Evolutionary conservation across 2,888 invertebrate species (phyloP), one percentile per base, ranked within the genome.

Genomic region (Monopis laevigella): DNA sequence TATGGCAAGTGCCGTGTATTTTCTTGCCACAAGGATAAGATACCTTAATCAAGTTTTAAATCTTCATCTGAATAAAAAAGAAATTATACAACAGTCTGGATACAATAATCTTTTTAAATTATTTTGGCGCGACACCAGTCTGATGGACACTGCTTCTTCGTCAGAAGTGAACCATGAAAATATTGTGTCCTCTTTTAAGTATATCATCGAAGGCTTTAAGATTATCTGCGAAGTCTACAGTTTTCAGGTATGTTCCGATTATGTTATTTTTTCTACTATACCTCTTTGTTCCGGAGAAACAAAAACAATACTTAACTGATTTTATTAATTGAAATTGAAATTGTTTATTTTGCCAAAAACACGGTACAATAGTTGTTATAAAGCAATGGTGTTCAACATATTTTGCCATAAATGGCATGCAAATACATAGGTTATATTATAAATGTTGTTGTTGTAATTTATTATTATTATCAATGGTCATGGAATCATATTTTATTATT

Each of bases 231-330:
- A 39, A 27, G 14, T 38, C 10, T 42, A 28, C 12, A 29, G 30
- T n/a, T 42, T 30, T 32, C 42, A 42, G 39, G 42, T 42, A 18
- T 16, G 13, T 17, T n/a, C n/a, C n/a, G n/a, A n/a, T n/a, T n/a
- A n/a, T n/a, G n/a, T n/a, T n/a, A n/a, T n/a, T n/a, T n/a, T n/a
- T n/a, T n/a, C n/a, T n/a, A n/a, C n/a, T n/a, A n/a, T n/a, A n/a
- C n/a, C n/a, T n/a, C n/a, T n/a, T n/a, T n/a, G n/a, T n/a, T n/a
- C n/a, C n/a, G n/a, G n/a, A n/a, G n/a, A n/a, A n/a, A n/a, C n/a
- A n/a, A n/a, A n/a, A n/a, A n/a, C n/a, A n/a, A n/a, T n/a, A n/a
- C n/a, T n/a, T n/a, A n/a, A n/a, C n/a, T n/a, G n/a, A n/a, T n/a
- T n/a, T n/a, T n/a, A n/a, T n/a, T n/a, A n/a, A n/a, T n/a, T n/a